Evolutionary conservation across 2,888 invertebrate species (phyloP).

Genomic region (Limnephilus auricula): DNA sequence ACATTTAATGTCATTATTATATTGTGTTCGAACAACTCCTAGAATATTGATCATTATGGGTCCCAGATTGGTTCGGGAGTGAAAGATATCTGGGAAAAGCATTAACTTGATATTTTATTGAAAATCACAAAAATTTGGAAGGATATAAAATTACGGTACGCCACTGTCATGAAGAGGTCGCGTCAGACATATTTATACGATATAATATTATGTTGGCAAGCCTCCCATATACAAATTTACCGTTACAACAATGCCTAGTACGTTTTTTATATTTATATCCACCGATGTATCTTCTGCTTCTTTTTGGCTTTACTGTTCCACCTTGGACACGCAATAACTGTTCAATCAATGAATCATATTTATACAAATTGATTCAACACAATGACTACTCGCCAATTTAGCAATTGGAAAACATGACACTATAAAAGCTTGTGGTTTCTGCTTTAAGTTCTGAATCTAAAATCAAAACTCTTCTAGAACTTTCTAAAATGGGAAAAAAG

Average conservation of each 20-base stretch:
- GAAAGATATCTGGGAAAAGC: not conserved
- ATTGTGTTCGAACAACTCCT: not conserved
- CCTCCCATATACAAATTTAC: not conserved
- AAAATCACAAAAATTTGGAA: not conserved
- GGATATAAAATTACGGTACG: not conserved
- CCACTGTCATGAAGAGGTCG: not conserved
- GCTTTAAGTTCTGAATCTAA: not conserved
- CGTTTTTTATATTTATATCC: not conserved
- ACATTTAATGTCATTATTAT: not conserved
- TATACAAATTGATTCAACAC: not conserved
- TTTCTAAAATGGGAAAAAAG: not conserved
- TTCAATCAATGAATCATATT: not conserved
- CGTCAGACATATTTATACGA: not conserved
- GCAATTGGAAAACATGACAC: not conserved
- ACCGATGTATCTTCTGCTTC: not conserved
- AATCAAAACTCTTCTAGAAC: not conserved
- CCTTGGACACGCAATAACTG: not conserved
- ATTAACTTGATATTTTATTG: not conserved
- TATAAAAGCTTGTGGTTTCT: not conserved
- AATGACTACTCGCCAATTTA: not conserved
- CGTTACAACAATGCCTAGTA: not conserved
- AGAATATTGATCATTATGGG: not conserved
- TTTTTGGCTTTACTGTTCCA: not conserved
- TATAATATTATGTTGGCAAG: not conserved
- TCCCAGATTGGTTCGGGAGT: not conserved